Percentiles rank a stretch among this genome's conserved stretches.
These are phyloP conservation scores for Drosophila histrio DNA, from an alignment of 2,888 invertebrate species.

Conservation along the genomic window DNA sequence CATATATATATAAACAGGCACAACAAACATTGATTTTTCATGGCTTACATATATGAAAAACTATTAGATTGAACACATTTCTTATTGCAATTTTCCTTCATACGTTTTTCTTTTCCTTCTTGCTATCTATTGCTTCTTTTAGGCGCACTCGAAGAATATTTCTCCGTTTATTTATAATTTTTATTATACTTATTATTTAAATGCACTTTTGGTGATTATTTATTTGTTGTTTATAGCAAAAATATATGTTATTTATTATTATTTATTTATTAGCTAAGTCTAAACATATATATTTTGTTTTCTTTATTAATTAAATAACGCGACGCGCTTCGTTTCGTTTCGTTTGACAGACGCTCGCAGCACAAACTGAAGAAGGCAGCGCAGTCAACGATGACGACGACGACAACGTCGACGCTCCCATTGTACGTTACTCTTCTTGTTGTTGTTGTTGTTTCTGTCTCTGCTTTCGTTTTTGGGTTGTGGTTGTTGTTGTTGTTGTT, in stretches of 20 bases:
- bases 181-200: slow-evolving; percentile 43
- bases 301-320: slow-evolving; percentile 37
- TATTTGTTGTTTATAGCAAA: slow-evolving; percentile 55
- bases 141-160: slow-evolving; percentile 24
- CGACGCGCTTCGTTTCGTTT: slow-evolving; percentile 60
- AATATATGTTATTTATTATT: slow-evolving; percentile 43
- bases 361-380: slow-evolving; percentile 38
- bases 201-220: slow-evolving; percentile 72
- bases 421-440: slow-evolving; percentile 17
- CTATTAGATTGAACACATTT: slow-evolving; percentile 46
- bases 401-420: slow-evolving; percentile 14
- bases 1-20: slow-evolving; percentile 6
- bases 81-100: slow-evolving; percentile 6
- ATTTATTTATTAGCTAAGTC: slow-evolving; percentile 35
- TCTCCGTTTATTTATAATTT: slow-evolving; percentile 9
- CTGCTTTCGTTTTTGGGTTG: slow-evolving; percentile 42
- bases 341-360: slow-evolving; percentile 56
- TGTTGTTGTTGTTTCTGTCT: slow-evolving; percentile 34
- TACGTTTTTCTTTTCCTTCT: background rate
- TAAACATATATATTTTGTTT: slow-evolving; percentile 12
- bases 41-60: slow-evolving; percentile 59
- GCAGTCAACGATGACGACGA: slow-evolving; percentile 1
- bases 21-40: slow-evolving; percentile 56
- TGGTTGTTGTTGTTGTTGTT: slow-evolving; percentile 29
- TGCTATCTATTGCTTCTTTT: slow-evolving; percentile 37